Evolutionary conservation across 2,113 vertebrate species (phyloP).

Genomic region (Sisor rabdophorus): DNA sequence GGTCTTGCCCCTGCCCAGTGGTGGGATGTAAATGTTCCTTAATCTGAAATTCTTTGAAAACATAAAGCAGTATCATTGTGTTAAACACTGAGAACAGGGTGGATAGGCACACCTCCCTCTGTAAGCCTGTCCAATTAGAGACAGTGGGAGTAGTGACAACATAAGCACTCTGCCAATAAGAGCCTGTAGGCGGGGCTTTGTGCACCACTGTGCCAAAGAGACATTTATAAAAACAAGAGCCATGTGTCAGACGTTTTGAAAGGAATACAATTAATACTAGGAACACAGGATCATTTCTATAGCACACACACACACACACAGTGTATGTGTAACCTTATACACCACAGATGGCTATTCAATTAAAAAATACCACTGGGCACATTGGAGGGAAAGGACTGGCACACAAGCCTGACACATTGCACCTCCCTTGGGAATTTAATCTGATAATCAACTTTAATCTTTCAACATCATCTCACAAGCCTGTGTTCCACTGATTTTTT

Average conservation of each 20-base stretch:
- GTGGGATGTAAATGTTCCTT: conserved; percentile 56
- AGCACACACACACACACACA: conserved; percentile 24
- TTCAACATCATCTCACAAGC: background rate
- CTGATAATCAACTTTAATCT: background rate
- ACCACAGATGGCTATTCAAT: conserved; percentile 48
- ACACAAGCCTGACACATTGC: conserved; percentile 49
- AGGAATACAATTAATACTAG: background rate
- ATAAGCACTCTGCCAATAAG: conserved; percentile 48
- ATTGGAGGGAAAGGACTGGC: background rate
- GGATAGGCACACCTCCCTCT: conserved; percentile 46
- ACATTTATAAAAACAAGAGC: conserved; percentile 49
- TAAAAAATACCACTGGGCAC: conserved; percentile 45
- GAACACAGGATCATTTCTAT: conserved; percentile 20
- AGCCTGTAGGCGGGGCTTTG: conserved; percentile 23
- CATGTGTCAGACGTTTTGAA: conserved; percentile 59
- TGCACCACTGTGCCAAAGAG: conserved; percentile 39
- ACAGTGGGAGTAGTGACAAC: conserved; percentile 39
- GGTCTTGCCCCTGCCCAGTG: conserved; percentile 44
- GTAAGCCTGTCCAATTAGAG: conserved; percentile 47
- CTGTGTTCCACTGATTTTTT: background rate
- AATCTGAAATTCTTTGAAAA: conserved; percentile 63
- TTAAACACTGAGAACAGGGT: conserved; percentile 55
- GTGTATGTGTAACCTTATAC: conserved; percentile 55
- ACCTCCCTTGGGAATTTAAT: conserved; percentile 20
- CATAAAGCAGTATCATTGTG: conserved; percentile 63